Conservation (phyloP, 2,888 invertebrate genomes). For the Eurytoma adleriae region DNA sequence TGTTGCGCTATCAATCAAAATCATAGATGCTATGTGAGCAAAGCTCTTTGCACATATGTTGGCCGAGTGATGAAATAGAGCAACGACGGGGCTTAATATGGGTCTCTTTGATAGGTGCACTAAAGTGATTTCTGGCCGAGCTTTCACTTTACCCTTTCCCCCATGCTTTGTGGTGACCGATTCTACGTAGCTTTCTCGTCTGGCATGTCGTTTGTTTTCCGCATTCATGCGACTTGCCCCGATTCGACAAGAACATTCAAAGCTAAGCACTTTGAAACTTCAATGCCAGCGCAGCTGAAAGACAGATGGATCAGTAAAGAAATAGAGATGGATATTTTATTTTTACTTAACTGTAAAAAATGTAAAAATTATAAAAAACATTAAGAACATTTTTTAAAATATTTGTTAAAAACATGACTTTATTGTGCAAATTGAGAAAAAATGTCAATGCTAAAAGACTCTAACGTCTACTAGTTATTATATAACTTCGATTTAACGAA, state of each 20-base stretch:
- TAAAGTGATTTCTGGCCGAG: conserved; percentile 33
- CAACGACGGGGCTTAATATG: not conserved
- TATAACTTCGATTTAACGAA: no score
- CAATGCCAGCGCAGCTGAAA: not conserved
- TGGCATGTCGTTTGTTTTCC: conserved; percentile 43
- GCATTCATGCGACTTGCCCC: conserved; percentile 25
- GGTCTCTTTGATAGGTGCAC: conserved; percentile 30
- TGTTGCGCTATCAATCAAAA: conserved; percentile 13
- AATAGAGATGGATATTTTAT: no score
- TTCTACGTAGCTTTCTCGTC: not conserved
- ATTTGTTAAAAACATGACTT: no score
- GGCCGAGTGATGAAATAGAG: conserved; percentile 11
- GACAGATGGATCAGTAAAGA: not conserved
- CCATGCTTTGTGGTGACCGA: not conserved
- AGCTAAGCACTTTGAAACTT: conserved; percentile 7
- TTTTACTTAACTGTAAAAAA: no score
- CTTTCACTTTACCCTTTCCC: not conserved
- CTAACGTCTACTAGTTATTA: no score
- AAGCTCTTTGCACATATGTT: not conserved
- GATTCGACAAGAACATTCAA: conserved; percentile 7
- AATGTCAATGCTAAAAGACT: no score
- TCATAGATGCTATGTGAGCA: not conserved
- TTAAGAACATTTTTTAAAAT: no score
- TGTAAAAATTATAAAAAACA: no score
- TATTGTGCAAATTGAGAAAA: no score